Conservation (phyloP, 2,113 vertebrate genomes). For the Carettochelys insculpta region DNA sequence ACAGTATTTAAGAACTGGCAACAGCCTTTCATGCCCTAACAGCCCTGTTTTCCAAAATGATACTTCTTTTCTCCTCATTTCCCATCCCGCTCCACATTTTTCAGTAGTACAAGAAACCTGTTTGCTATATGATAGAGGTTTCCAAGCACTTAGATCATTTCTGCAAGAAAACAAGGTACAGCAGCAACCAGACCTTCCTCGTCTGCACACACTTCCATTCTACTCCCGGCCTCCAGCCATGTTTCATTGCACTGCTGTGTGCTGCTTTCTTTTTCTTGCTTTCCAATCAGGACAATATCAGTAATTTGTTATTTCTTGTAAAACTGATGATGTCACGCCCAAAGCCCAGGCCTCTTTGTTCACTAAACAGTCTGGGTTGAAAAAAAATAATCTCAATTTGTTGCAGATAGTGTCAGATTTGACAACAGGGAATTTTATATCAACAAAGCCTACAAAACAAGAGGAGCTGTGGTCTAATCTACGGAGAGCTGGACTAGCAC, state of each 20-base stretch:
- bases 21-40: neutral
- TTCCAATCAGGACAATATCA: neutral
- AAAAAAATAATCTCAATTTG: fast-evolving
- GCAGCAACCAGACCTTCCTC: neutral
- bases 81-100: neutral
- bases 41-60: neutral
- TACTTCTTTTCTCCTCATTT: neutral
- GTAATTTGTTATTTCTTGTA: neutral
- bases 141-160: neutral
- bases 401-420: neutral
- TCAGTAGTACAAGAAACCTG: neutral
- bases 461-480: too few species aligned
- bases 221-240: neutral
- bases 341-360: neutral
- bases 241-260: neutral
- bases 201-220: neutral
- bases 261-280: neutral
- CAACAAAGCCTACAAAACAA: too few species aligned
- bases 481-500: neutral
- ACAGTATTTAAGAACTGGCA: neutral
- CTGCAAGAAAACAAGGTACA: neutral
- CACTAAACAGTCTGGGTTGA: neutral
- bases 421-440: fast-evolving
- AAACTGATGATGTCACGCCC: neutral
- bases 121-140: neutral